Conservation (phyloP, 2,797 vertebrate species). For the Acanthiza pusilla region DNA sequence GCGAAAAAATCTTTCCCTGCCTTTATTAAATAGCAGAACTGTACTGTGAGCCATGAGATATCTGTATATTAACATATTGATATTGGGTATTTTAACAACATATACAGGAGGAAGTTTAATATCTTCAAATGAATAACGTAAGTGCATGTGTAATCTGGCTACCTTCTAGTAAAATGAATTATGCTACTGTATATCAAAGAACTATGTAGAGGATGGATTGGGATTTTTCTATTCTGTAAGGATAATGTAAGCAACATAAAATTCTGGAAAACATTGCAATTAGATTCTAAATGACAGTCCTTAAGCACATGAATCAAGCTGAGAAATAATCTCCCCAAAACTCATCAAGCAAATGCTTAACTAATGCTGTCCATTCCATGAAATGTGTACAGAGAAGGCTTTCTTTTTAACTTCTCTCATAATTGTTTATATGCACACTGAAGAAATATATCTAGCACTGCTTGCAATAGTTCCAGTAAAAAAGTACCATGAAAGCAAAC, state of each 20-base stretch:
- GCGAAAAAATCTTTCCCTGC: background rate
- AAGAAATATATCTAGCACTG: background rate
- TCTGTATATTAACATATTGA: background rate
- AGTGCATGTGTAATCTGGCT: background rate
- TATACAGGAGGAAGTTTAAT: background rate
- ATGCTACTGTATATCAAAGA: background rate
- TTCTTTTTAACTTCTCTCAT: background rate
- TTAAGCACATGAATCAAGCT: conserved; percentile 38
- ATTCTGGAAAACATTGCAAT: conserved; percentile 24
- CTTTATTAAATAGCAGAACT: background rate
- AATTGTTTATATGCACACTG: background rate
- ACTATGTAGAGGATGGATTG: background rate
- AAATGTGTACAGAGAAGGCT: background rate
- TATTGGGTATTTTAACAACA: background rate
- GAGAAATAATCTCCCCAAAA: conserved; percentile 40
- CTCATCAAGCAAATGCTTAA: conserved; percentile 43
- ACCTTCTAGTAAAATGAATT: conserved; percentile 3
- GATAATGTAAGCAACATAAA: background rate
- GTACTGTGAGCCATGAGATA: background rate
- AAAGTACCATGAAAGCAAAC: conserved; percentile 20
- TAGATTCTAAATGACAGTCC: conserved; percentile 27
- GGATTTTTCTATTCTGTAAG: background rate
- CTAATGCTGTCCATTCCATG: background rate
- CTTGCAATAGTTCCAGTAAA: background rate
- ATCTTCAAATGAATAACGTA: background rate